A percentile compares a stretch with the other conserved stretches of the same genome.
Conservation (phyloP, 2,797 vertebrate genomes). For the Orestias chungarensis region DNA sequence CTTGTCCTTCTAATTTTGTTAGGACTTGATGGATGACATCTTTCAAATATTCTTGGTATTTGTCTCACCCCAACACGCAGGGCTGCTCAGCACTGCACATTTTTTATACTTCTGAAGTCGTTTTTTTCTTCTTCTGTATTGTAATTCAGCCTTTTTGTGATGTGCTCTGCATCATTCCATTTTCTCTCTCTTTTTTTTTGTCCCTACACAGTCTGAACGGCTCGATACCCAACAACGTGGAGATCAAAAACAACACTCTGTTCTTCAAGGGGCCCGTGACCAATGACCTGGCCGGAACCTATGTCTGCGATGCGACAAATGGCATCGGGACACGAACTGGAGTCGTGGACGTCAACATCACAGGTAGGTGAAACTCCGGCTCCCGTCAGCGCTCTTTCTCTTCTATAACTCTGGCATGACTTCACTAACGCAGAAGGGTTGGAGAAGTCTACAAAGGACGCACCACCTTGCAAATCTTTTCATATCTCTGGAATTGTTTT, state of each 20-base stretch:
- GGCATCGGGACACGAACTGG: conserved; percentile 91
- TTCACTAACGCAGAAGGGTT: no score
- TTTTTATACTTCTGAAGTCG: conserved; percentile 57
- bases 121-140: conserved; percentile 12
- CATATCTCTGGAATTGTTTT: neutral
- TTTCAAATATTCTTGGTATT: conserved; percentile 69
- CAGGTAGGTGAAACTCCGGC: conserved; percentile 83
- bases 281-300: conserved; percentile 89
- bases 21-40: conserved; percentile 67
- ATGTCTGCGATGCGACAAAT: conserved; percentile 94
- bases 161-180: conserved; percentile 40
- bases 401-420: conserved; percentile 49
- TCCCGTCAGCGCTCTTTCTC: neutral
- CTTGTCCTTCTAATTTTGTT: conserved; percentile 68
- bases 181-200: conserved; percentile 39
- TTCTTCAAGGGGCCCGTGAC: conserved; percentile 92
- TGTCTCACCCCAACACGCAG: conserved; percentile 45
- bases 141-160: conserved; percentile 51
- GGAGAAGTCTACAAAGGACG: neutral
- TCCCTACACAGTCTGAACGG: conserved; percentile 88
- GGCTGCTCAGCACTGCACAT: conserved; percentile 52
- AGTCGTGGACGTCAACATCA: conserved; percentile 95
- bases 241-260: conserved; percentile 94
- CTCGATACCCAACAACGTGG: conserved; percentile 89
- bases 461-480: neutral